Percentiles rank a stretch among this genome's conserved stretches.
Conservation (phyloP, 2,797 vertebrate species). For the Pogoniulus pusillus region DNA sequence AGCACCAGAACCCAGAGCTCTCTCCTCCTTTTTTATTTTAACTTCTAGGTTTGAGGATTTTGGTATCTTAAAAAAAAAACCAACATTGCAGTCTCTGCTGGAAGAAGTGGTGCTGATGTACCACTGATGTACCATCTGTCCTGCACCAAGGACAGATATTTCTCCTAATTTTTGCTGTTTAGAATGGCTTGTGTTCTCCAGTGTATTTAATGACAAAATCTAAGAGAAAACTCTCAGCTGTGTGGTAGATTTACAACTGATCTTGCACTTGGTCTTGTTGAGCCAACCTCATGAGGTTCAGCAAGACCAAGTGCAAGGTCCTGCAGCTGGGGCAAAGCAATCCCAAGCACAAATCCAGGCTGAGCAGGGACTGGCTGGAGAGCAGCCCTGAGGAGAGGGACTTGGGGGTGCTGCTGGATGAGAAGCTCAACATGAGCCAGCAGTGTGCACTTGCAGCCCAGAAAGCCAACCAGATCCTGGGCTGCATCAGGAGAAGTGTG, state of each 20-base stretch:
- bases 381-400: no score
- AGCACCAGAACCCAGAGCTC: background rate
- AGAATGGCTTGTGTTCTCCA: conserved; percentile 29
- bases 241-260: background rate
- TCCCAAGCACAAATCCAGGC: no score
- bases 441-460: no score
- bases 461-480: no score
- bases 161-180: conserved; percentile 12
- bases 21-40: background rate
- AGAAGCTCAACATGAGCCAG: no score
- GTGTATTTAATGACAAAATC: conserved; percentile 42
- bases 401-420: no score
- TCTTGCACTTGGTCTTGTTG: no score
- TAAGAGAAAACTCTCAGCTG: background rate
- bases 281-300: no score
- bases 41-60: background rate
- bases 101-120: background rate
- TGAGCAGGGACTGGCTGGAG: no score
- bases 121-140: background rate
- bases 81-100: background rate
- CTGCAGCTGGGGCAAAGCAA: no score
- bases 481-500: no score
- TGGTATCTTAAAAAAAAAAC: background rate
- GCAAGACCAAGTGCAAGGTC: no score
- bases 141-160: conserved; percentile 38